Evolutionary conservation across 2,113 vertebrate species (phyloP), one percentile per base, ranked within the genome.

Genomic region (Pedionomus torquatus): DNA sequence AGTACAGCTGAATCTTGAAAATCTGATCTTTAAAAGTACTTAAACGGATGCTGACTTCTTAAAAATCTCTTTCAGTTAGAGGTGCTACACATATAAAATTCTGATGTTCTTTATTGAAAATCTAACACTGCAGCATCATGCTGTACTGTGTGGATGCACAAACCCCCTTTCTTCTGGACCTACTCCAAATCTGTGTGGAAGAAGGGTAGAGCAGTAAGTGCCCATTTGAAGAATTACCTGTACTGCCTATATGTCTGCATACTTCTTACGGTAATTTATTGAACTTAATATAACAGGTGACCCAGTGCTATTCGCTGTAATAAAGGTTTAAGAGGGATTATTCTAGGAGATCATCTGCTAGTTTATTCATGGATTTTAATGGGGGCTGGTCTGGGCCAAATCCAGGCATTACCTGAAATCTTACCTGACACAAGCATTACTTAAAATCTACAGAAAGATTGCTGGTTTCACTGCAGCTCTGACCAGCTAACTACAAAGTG

Each of bases 281-380:
- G 61, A 71, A 87, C 95, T 91, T 82, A 91, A 81, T 92, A 58
- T 81, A 84, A 89, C 83, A 91, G 87, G 72, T 92, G 83, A 95
- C 94, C 77, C 68, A 35, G 55, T 94, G 76, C 46, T 78, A 88
- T 83, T 95, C 78, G 21, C 80, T 86, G 60, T 92, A 95, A 95
- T 95, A 87, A 90, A 91, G 87, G 76, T 94, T 96, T 96, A 87
- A 95, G 95, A 89, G 41, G 83, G 93, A 93, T 93, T 95, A 93
- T 92, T 95, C 76, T 81, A 86, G 39, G 80, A 96, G 60, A 84
- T 75, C 33, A 89, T 60, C 72, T 81, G 83, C 37, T 90, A 64
- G 72, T 94, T 95, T 93, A 83, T 92, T 80, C 31, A 58, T 37
- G 51, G 86, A 71, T 92, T 94, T 94, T 89, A 91, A 82, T 91